Conservation (phyloP, 2,797 vertebrate genomes). For the Morelia viridis region DNA sequence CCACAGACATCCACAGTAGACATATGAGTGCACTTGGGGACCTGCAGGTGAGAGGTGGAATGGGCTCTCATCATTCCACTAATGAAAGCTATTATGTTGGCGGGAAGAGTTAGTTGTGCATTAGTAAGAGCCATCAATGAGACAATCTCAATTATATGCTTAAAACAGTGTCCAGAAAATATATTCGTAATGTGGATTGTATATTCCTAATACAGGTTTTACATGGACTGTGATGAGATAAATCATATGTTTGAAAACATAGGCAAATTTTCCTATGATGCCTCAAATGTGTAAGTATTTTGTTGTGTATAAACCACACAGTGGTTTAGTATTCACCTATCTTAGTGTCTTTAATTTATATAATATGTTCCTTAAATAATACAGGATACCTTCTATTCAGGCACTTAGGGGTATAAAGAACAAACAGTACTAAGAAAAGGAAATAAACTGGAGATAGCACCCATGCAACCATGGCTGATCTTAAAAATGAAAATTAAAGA, state of each 20-base stretch:
- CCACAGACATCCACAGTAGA: too few relatives aligned
- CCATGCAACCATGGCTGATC: neutral
- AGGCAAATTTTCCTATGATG: conserved; percentile 65
- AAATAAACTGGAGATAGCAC: neutral
- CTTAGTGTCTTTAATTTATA: neutral
- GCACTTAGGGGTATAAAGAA: neutral
- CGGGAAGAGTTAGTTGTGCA: neutral
- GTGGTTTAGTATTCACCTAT: neutral
- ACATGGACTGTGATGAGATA: conserved; percentile 57
- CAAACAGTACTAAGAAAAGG: neutral
- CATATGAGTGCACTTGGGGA: neutral
- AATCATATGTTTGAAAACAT: conserved; percentile 57
- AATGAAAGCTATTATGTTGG: neutral
- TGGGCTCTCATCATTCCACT: neutral
- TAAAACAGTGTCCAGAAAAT: neutral
- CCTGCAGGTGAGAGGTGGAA: neutral
- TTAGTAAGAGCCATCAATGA: neutral
- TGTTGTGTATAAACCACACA: neutral
- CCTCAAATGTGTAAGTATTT: conserved; percentile 65
- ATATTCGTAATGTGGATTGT: neutral
- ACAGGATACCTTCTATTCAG: neutral
- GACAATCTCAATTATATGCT: neutral
- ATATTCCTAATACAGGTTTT: conserved; percentile 53
- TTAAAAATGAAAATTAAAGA: neutral
- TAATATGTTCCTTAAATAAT: neutral